Evolutionary conservation across 2,113 vertebrate genomes (phyloP), one percentile per base, ranked within the genome.

Genomic region (Rhabdornis inornatus): DNA sequence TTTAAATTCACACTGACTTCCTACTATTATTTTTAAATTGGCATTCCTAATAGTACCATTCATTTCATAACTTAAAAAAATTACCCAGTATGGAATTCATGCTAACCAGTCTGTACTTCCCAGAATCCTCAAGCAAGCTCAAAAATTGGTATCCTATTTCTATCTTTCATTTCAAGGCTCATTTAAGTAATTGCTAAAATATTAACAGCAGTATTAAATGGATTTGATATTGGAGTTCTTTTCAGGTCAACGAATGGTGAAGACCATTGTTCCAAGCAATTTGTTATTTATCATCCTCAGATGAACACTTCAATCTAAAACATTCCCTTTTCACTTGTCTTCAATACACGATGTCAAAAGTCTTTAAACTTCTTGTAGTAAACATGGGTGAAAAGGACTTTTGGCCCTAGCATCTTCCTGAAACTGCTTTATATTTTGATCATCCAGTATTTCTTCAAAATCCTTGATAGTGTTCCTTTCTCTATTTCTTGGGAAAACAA

Each of bases 121-220:
- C 76, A 95, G 44, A 86, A 76, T 47, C 13, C 50, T 77, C 83
- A 92, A 8, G 24, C 20, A 92, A 83, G 64, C 56, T 86, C 63
- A 89, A 15, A 65, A 86, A 86, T 12, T 60, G 22, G 55, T 74
- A 89, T 53, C 76, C 55, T 70, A 71, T 64, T 95, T 93, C 79
- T 59, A 21, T 11, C 72, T 83, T 83, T 89, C 63, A 70, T 92
- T 94, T 90, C 89, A 91, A 92, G 50, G 59, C 25, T 94, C 68
- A 70, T 92, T 91, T 80, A 91, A 90, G 80, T 86, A 95, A 94
- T 83, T 77, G 55, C 64, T 89, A 71, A 80, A 86, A 86, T 94
- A 80, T 74, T 92, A 94, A 74, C 76, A 94, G 33, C 10, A 66
- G 55, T 65, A 63, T 82, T 85, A 90, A 93, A 91, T 59, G 10